phyloP scores from a whole-genome alignment of 2,797 vertebrate species.

The Xerus rutilus region DNA sequence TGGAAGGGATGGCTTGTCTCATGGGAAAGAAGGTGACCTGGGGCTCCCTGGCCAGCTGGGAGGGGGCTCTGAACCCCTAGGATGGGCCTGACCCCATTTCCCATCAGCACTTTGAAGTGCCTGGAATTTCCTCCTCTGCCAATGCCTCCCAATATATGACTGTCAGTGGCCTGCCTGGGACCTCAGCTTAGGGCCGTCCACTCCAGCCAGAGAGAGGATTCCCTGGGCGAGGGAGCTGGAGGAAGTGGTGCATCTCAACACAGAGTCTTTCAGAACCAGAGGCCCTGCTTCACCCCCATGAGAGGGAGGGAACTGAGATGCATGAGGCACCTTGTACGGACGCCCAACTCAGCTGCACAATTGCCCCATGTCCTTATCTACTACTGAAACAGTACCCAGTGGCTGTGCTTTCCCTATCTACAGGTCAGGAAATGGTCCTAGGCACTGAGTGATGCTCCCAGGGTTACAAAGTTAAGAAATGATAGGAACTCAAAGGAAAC shows the following conservation, averaged over 20 bases:
- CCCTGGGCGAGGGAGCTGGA: neutral
- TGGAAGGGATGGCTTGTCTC: neutral
- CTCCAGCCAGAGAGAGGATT: neutral
- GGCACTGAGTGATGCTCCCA: neutral
- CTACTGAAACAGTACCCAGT: neutral
- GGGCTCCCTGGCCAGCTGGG: neutral
- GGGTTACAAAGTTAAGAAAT: neutral
- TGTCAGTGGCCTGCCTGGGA: neutral
- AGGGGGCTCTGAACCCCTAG: neutral
- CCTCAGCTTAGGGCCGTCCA: neutral
- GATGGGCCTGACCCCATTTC: neutral
- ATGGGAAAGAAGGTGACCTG: neutral
- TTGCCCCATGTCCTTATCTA: neutral
- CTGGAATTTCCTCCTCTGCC: neutral
- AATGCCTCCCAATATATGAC: neutral
- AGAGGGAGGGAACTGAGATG: neutral
- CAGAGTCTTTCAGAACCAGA: neutral
- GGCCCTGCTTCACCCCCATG: neutral
- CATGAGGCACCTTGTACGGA: neutral
- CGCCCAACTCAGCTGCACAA: neutral
- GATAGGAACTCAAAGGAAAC: neutral
- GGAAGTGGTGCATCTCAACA: neutral
- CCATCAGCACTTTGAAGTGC: slow-evolving; percentile 32
- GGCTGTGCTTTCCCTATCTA: neutral
- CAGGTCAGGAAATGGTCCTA: neutral